Evolutionary conservation across 2,113 vertebrate species (phyloP).

Genomic region (Halcyon senegalensis): DNA sequence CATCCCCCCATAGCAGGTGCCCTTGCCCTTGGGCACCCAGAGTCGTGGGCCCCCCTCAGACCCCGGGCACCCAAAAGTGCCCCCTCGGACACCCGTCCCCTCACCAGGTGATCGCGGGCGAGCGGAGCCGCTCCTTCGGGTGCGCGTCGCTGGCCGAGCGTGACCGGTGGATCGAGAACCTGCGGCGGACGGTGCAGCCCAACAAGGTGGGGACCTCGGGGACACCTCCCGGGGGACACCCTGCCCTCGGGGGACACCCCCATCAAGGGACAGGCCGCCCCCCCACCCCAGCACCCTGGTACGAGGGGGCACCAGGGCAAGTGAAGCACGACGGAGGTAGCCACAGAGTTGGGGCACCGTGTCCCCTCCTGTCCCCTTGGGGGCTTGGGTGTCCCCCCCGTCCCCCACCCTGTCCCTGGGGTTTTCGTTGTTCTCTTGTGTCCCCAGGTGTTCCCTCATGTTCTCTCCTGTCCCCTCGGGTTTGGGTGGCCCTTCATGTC

Average conservation of each 20-base stretch:
- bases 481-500: not conserved
- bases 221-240: not conserved
- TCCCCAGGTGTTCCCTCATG: not conserved
- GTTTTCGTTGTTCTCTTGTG: no score
- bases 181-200: slow-evolving; percentile 86
- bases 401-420: no score
- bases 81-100: not conserved
- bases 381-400: no score
- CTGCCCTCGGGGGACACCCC: no score
- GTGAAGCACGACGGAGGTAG: no score
- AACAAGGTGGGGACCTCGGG: slow-evolving; percentile 80
- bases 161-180: slow-evolving; percentile 92
- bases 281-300: not conserved
- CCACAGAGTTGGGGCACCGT: no score
- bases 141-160: slow-evolving; percentile 89
- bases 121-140: slow-evolving; percentile 87
- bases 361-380: no score
- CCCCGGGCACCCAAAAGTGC: not conserved
- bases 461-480: not conserved
- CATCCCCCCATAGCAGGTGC: no score
- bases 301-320: no score
- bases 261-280: no score
- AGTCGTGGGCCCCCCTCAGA: no score
- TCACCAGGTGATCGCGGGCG: slow-evolving; percentile 83
- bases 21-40: not conserved